phyloP scores from a whole-genome alignment of 1,140 invertebrate genomes.

The Drosophila parabipectinata region DNA sequence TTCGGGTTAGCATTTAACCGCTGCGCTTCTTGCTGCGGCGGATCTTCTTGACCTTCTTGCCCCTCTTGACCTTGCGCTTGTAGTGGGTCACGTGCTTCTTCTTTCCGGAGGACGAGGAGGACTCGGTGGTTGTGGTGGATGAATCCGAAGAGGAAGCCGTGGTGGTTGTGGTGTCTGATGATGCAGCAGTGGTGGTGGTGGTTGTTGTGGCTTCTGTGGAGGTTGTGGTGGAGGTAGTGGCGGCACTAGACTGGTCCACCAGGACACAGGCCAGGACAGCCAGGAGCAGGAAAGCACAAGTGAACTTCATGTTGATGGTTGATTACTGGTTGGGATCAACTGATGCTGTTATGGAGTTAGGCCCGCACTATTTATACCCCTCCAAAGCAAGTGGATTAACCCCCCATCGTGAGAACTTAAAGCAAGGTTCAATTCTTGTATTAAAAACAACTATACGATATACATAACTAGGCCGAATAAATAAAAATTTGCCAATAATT shows the following conservation, averaged over 20 bases:
- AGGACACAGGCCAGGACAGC: slow-evolving; percentile 15
- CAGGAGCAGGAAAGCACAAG: slow-evolving; percentile 7
- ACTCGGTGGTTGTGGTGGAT: slow-evolving; percentile 11
- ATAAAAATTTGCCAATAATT: slow-evolving; percentile 13
- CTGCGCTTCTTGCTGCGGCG: neutral
- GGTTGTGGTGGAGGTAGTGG: neutral
- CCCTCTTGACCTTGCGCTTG: neutral
- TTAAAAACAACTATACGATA: neutral
- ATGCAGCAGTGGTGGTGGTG: neutral
- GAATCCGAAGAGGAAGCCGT: neutral
- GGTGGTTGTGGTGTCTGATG: slow-evolving; percentile 19
- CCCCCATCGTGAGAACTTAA: slow-evolving; percentile 2
- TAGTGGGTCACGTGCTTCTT: neutral
- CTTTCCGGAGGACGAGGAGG: slow-evolving; percentile 8
- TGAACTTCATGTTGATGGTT: slow-evolving; percentile 15
- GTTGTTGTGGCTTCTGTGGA: slow-evolving; percentile 1
- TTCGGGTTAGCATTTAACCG: neutral
- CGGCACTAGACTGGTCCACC: slow-evolving; percentile 5
- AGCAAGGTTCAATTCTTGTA: neutral
- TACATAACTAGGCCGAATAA: slow-evolving; percentile 3
- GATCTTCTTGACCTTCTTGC: neutral
- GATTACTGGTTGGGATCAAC: slow-evolving; percentile 11
- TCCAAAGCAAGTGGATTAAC: neutral
- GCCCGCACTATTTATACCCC: slow-evolving; percentile 7
- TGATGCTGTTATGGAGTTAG: slow-evolving; percentile 1